Evolutionary conservation across 1,140 invertebrate genomes (phyloP).

Genomic region (Zaprionus nigranus): DNA sequence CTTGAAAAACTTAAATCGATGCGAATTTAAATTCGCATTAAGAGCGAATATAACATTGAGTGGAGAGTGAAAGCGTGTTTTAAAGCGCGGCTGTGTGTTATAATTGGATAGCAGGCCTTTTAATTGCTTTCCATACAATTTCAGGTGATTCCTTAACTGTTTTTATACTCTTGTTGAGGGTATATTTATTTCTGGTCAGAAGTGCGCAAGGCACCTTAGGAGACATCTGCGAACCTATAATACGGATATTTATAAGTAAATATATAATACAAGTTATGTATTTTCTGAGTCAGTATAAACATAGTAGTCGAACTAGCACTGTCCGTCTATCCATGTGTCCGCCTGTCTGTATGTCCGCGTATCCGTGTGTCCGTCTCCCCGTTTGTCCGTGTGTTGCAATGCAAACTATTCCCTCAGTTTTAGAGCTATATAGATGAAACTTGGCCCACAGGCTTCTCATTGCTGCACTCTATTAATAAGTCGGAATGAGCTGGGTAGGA

Average conservation of each 20-base stretch:
- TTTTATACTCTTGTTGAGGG: no score
- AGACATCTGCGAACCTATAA: no score
- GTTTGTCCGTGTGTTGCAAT: neutral
- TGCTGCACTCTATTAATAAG: no score
- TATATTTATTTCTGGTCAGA: no score
- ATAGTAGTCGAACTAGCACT: neutral
- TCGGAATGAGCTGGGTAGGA: no score
- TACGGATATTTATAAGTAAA: no score
- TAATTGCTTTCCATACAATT: neutral
- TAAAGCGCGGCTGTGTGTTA: neutral
- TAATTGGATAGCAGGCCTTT: neutral
- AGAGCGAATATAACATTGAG: neutral
- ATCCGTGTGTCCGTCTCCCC: neutral
- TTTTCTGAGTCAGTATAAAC: no score
- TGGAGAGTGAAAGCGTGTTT: neutral
- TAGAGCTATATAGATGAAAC: no score
- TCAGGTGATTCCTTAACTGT: neutral
- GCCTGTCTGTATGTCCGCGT: neutral
- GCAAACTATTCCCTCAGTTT: no score
- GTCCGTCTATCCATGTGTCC: neutral
- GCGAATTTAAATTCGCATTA: neutral
- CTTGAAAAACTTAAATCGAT: neutral
- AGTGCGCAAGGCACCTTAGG: no score
- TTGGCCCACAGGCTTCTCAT: no score
- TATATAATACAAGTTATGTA: no score